Evolutionary conservation across 2,113 vertebrate species (phyloP).

Genomic region (Psittacara wagleri): DNA sequence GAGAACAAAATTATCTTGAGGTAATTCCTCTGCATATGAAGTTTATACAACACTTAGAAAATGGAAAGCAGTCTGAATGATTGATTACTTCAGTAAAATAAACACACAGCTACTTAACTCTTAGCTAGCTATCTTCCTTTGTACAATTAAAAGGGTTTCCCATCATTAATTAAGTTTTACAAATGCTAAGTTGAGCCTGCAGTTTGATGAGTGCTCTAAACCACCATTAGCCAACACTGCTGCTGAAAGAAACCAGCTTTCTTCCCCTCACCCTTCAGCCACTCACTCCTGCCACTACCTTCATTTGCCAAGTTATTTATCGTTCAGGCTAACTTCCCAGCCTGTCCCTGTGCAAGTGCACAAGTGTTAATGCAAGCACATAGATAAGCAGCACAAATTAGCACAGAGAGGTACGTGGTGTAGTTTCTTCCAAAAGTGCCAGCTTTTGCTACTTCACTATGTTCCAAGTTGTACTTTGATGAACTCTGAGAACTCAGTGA

Average conservation of each 20-base stretch:
- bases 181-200: not conserved
- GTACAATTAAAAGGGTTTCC: constrained; percentile 15
- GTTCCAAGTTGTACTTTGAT: not conserved
- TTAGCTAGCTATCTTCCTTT: not conserved
- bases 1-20: constrained; percentile 12
- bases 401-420: not conserved
- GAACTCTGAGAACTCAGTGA: not conserved
- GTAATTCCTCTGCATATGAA: constrained; percentile 2
- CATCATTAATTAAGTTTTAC: not conserved
- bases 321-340: not conserved
- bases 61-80: constrained; percentile 35
- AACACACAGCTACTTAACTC: constrained; percentile 48
- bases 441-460: not conserved
- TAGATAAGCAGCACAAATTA: not conserved
- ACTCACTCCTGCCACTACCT: not conserved
- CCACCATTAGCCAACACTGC: not conserved
- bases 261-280: not conserved
- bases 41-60: constrained; percentile 42
- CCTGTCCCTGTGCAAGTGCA: not conserved
- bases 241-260: constrained; percentile 1
- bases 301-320: fast-evolving
- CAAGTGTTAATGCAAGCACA: not conserved
- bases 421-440: not conserved
- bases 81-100: constrained; percentile 50
- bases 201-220: not conserved